Conservation (phyloP, 2,888 invertebrate genomes). For the Sphinx pinastri region DNA sequence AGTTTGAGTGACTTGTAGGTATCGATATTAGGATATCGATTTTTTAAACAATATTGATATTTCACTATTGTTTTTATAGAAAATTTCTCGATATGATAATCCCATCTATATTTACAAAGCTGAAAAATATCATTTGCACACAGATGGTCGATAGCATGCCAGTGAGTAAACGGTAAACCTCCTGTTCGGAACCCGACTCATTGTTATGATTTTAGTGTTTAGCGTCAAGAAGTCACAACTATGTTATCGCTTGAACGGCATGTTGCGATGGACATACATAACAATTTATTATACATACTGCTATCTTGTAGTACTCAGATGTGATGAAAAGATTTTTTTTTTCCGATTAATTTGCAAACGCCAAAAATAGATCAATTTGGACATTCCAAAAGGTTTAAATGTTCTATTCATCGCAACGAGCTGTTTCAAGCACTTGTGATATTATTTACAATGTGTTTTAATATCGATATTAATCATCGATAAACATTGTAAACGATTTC, state of each 20-base stretch:
- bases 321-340: too few species aligned
- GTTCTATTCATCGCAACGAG: not conserved
- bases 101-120: too few species aligned
- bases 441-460: conserved; percentile 26
- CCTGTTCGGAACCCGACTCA: conserved; percentile 73
- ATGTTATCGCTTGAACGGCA: conserved; percentile 10
- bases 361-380: not conserved
- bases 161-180: conserved; percentile 35
- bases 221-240: conserved; percentile 46
- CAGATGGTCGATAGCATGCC: not conserved
- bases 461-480: conserved; percentile 29
- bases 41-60: too few species aligned
- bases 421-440: not conserved
- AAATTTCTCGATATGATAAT: too few species aligned
- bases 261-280: conserved; percentile 1
- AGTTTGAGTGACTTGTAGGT: too few species aligned
- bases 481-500: conserved; percentile 6
- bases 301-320: too few species aligned
- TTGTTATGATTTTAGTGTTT: conserved; percentile 56
- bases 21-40: too few species aligned
- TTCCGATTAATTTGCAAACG: too few species aligned
- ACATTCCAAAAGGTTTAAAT: conserved; percentile 9
- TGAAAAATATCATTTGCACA: too few species aligned
- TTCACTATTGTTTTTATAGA: too few species aligned
- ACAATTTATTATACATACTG: too few species aligned